Conservation (phyloP, 2,797 vertebrate species). For the Oceanodroma leucorhoa region DNA sequence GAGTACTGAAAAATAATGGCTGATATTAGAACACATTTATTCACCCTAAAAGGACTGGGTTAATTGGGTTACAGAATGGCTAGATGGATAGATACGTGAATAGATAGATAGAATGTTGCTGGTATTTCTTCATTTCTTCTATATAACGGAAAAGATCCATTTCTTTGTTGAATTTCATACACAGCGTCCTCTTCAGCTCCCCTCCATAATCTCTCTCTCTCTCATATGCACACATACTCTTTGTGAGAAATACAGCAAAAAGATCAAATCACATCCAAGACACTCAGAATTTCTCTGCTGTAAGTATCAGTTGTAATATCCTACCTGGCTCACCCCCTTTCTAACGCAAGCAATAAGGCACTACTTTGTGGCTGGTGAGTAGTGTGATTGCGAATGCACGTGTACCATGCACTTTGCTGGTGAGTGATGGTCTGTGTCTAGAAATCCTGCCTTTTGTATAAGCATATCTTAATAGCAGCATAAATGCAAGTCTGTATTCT, state of each 20-base stretch:
- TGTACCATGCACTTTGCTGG: neutral
- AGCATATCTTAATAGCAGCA: neutral
- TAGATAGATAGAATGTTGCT: neutral
- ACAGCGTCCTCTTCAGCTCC: neutral
- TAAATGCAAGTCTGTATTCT: neutral
- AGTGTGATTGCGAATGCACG: neutral
- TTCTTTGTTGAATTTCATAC: conserved; percentile 21
- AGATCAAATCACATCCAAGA: neutral
- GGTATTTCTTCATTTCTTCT: neutral
- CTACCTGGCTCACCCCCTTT: neutral
- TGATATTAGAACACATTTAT: conserved; percentile 13
- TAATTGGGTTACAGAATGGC: conserved; percentile 37
- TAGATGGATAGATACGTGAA: conserved; percentile 14
- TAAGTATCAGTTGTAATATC: neutral
- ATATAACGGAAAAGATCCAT: conserved; percentile 20
- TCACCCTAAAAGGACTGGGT: conserved; percentile 40
- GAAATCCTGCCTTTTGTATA: neutral
- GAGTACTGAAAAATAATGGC: conserved; percentile 41
- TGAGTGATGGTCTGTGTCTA: neutral
- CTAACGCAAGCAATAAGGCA: neutral
- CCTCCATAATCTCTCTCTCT: neutral
- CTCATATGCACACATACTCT: too few species aligned
- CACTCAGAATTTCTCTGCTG: neutral
- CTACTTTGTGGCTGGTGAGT: neutral
- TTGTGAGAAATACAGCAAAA: neutral